Conservation (phyloP, 2,797 vertebrate species). For the Poecile montanus region DNA sequence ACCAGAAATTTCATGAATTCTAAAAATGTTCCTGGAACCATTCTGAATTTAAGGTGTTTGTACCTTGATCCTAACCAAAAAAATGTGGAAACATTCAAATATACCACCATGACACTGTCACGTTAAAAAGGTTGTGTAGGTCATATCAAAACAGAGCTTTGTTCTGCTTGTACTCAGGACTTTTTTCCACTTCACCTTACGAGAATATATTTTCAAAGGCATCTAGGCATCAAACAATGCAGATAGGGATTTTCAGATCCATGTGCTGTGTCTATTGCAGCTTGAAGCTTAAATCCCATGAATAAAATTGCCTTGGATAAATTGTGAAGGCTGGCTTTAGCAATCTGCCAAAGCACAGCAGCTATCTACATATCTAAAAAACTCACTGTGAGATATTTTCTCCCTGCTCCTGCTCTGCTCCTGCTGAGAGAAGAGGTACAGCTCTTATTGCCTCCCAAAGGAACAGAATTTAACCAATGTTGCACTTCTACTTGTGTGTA, state of each 20-base stretch:
- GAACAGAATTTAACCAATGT: not conserved
- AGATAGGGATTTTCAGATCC: conserved; percentile 32
- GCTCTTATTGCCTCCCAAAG: not conserved
- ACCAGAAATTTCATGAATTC: not conserved
- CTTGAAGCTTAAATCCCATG: conserved; percentile 19
- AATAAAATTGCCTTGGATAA: conserved; percentile 25
- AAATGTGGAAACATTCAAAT: not conserved
- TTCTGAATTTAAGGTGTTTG: not conserved
- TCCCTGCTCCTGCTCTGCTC: not conserved
- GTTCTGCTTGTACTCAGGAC: not conserved
- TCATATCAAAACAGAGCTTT: not conserved
- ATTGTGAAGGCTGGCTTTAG: not conserved
- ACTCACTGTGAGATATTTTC: not conserved
- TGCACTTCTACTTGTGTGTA: not conserved
- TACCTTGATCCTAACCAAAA: not conserved
- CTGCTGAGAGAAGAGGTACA: not conserved
- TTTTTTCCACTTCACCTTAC: not conserved
- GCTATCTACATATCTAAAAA: not conserved
- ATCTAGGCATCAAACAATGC: not conserved
- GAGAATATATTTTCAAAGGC: not conserved
- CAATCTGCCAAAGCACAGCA: not conserved
- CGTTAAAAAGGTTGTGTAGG: not conserved
- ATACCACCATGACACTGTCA: not conserved
- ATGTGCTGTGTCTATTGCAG: not conserved
- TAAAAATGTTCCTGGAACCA: not conserved